These are phyloP conservation scores for Pterophyllum scalare DNA, from an alignment of 2,113 vertebrate species.

Conservation along the genomic window DNA sequence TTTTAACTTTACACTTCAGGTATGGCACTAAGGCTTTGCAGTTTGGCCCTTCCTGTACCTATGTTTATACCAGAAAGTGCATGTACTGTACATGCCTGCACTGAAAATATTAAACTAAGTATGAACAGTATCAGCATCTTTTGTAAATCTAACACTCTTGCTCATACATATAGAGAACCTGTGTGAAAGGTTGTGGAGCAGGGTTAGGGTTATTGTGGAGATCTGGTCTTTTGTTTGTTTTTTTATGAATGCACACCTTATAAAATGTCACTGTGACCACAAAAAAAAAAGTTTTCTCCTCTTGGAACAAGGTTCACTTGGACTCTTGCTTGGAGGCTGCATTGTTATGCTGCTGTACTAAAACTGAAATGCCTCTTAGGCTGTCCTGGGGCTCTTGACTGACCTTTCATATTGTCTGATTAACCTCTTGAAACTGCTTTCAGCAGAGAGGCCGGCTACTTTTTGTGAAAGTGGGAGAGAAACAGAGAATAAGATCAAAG, in stretches of 20 bases:
- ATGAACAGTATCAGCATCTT: background rate
- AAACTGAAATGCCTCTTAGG: background rate
- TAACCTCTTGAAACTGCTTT: constrained; percentile 19
- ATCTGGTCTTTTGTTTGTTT: background rate
- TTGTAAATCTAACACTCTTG: background rate
- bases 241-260: background rate
- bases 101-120: background rate
- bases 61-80: too few relatives aligned
- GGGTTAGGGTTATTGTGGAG: background rate
- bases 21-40: background rate
- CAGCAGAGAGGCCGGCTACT: background rate
- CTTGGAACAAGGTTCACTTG: background rate
- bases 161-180: background rate
- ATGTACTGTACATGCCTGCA: background rate
- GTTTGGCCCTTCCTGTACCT: background rate
- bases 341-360: background rate
- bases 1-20: background rate
- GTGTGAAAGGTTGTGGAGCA: background rate
- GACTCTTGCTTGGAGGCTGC: background rate
- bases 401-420: constrained; percentile 19
- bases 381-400: background rate
- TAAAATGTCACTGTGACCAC: background rate
- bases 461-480: background rate
- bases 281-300: background rate
- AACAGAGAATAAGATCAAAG: background rate